These are phyloP conservation scores for Cybosia mesomella DNA, from an alignment of 2,888 invertebrate species.

Conservation along the genomic window DNA sequence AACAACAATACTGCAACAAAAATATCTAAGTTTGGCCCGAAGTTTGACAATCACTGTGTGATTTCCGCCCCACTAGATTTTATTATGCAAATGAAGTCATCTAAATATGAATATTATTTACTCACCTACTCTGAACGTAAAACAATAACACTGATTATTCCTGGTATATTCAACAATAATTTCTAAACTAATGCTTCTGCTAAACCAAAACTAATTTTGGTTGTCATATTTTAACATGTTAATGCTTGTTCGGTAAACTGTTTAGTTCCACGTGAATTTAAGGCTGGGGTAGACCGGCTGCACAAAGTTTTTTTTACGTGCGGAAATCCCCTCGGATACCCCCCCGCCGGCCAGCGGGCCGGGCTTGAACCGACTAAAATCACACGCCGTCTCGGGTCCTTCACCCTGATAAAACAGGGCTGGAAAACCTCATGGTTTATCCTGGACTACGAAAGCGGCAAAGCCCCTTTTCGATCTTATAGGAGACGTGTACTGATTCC, in stretches of 20 bases:
- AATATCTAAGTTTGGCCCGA: too few species aligned
- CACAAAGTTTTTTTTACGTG: background rate
- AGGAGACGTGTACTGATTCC: too few species aligned
- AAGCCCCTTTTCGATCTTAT: too few species aligned
- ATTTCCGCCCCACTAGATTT: too few species aligned
- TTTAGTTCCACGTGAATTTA: background rate
- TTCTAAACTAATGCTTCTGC: background rate
- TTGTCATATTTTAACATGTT: constrained; percentile 7
- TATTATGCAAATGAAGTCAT: background rate
- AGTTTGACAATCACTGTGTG: too few species aligned
- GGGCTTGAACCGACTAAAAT: too few species aligned
- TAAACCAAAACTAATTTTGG: background rate
- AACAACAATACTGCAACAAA: too few species aligned
- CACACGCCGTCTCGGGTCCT: too few species aligned
- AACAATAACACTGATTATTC: background rate
- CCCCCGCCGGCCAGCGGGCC: too few species aligned
- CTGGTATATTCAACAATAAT: background rate
- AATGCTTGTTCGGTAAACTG: background rate
- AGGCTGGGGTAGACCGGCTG: background rate
- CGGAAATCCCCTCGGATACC: too few species aligned
- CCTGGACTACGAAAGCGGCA: too few species aligned
- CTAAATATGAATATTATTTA: background rate
- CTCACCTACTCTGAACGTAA: background rate
- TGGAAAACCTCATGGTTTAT: background rate
- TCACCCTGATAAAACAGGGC: too few species aligned